phyloP scores from a whole-genome alignment of 1,140 invertebrate genomes.

The Bombus breviceps region DNA sequence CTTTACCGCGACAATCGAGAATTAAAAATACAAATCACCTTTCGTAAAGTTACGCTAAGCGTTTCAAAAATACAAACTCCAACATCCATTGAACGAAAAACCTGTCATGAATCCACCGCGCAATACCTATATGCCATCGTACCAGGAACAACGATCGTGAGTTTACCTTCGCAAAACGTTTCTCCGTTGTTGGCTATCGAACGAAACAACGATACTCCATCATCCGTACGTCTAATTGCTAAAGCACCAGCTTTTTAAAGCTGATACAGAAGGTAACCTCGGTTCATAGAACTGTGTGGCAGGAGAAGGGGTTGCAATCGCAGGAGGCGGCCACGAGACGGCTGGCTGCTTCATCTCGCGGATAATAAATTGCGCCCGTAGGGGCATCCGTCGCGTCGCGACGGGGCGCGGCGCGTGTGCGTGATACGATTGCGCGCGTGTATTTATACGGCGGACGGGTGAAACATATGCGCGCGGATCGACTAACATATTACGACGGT shows the following conservation, averaged over 20 bases:
- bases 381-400: not conserved
- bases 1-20: too few relatives aligned
- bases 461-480: constrained; percentile 13
- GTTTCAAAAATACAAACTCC: not conserved
- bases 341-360: constrained; percentile 15
- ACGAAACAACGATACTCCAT: not conserved
- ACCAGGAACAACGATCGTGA: not conserved
- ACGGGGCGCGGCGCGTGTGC: not conserved
- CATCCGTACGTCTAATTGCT: not conserved
- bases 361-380: constrained; percentile 48
- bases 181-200: not conserved
- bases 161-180: not conserved
- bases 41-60: not conserved
- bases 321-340: not conserved
- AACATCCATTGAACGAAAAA: not conserved
- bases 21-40: not conserved
- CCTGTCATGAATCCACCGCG: not conserved
- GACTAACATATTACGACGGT: constrained; percentile 28
- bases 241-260: constrained; percentile 7
- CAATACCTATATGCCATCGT: not conserved
- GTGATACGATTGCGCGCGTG: constrained; percentile 3
- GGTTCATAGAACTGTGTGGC: not conserved
- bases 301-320: not conserved
- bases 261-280: not conserved
- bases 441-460: not conserved